phyloP scores from a whole-genome alignment of 92 coral and sea anemone species.

The Porites divaricata region DNA sequence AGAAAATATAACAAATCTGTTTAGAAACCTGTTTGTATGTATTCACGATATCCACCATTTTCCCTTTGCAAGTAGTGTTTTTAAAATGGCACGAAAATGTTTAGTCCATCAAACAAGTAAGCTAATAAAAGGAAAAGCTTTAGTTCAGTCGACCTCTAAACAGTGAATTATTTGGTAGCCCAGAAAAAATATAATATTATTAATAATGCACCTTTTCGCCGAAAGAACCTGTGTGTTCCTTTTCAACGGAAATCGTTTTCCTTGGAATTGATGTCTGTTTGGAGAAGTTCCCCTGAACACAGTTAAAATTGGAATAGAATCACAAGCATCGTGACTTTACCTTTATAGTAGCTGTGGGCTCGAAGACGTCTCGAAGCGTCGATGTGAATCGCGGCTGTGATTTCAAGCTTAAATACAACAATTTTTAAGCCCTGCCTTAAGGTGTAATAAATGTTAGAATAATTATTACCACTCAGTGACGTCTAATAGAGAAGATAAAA shows the following conservation, averaged over 20 bases:
- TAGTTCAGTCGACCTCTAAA: not conserved
- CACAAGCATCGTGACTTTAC: not conserved
- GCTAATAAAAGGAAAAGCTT: not conserved
- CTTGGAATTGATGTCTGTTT: not conserved
- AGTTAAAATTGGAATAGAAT: too few relatives aligned
- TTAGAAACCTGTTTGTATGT: too few relatives aligned
- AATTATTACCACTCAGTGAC: constrained; percentile 21
- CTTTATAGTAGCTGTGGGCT: not conserved
- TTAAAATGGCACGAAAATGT: not conserved
- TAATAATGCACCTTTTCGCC: not conserved
- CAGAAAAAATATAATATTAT: too few relatives aligned
- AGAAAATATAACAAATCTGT: too few relatives aligned
- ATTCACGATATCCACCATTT: too few relatives aligned
- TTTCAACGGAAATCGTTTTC: not conserved
- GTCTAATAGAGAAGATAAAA: constrained; percentile 23
- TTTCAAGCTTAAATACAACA: not conserved
- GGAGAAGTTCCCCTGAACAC: not conserved
- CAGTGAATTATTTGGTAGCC: not conserved
- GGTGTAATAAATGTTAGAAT: constrained; percentile 17
- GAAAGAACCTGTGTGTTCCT: not conserved
- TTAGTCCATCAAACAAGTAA: not conserved
- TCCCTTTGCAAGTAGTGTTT: too few relatives aligned
- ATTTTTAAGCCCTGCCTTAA: not conserved
- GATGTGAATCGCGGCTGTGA: not conserved
- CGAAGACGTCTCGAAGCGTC: not conserved